Base-by-base conservation (phyloP, 2,888 invertebrate genomes). In the Habroteleia sp. region DNA sequence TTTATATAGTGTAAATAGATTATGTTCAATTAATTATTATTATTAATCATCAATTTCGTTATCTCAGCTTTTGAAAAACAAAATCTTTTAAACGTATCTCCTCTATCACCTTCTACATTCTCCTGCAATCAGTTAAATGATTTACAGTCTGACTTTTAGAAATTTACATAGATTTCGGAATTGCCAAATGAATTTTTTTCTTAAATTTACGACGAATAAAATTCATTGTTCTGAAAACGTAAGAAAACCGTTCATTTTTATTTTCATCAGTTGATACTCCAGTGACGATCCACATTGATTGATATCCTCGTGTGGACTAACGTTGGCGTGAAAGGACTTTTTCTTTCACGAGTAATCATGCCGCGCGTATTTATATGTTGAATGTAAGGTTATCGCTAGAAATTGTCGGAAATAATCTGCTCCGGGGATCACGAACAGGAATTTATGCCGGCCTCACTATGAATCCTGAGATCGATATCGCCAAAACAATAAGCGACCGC, bases 281-380 rank as follows among this genome's bases (percentile, higher is more conserved):
- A 7, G n/a, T 35, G 23, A 44, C 35, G 52, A 50, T 71, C 44
- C 29, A 71, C 39, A 56, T 54, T 46, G 62, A 71, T 71, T 48
- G 37, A 62, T 62, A 71, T 62, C 29, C 46, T 33, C 13, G 27
- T 23, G 44, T 11, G 41, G 41, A 69, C 62, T 71, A 33, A 63
- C 54, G 54, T 10, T 41, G 31, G 56, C 54, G 62, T 63, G 71
- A 71, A 71, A 71, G 71, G 62, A 71, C 41, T 37, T 44, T 60
- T 39, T 69, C 25, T 27, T 31, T 27, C 31, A 23, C 33, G 41
- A 41, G 48, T 56, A 72, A 63, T 56, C 62, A 29, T 50, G 10
- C 11, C 41, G 39, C 27, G 46, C 46, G 41, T 46, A 46, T 62
- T 54, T n/a, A n/a, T 60, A 52, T 35, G 50, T 33, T 27, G 52